Evolutionary conservation across 2,113 vertebrate species (phyloP).

Genomic region (Oncorhynchus gorbuscha): DNA sequence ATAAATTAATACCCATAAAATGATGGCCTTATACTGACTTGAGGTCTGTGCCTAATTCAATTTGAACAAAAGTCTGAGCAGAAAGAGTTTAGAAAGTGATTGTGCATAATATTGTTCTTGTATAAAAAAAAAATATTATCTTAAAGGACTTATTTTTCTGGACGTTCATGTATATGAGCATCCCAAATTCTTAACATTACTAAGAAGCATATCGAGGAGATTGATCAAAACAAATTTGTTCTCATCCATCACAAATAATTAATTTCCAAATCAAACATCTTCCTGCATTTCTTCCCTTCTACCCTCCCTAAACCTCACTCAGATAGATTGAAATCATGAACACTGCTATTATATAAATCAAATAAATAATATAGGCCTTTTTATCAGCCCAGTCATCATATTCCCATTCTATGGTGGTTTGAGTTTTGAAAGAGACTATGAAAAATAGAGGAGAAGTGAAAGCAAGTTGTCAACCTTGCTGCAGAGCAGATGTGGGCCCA

Average conservation of each 20-base stretch:
- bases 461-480: slow-evolving; percentile 36
- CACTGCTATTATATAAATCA: neutral
- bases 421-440: neutral
- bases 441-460: slow-evolving; percentile 16
- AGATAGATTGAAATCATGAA: neutral
- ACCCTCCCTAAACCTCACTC: neutral
- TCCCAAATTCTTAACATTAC: slow-evolving; percentile 11
- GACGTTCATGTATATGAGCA: slow-evolving; percentile 14
- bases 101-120: no score
- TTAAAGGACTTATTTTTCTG: neutral
- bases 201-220: neutral
- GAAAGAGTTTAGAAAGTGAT: no score
- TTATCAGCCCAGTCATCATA: neutral
- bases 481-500: slow-evolving; percentile 47
- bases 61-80: no score
- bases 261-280: no score
- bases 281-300: neutral
- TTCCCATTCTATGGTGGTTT: neutral
- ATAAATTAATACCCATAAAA: no score
- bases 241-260: slow-evolving; percentile 13
- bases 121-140: no score
- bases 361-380: neutral
- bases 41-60: no score
- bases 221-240: slow-evolving; percentile 12
- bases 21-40: no score